Evolutionary conservation across 2,888 invertebrate species (phyloP).

Genomic region (Troilus luridus): DNA sequence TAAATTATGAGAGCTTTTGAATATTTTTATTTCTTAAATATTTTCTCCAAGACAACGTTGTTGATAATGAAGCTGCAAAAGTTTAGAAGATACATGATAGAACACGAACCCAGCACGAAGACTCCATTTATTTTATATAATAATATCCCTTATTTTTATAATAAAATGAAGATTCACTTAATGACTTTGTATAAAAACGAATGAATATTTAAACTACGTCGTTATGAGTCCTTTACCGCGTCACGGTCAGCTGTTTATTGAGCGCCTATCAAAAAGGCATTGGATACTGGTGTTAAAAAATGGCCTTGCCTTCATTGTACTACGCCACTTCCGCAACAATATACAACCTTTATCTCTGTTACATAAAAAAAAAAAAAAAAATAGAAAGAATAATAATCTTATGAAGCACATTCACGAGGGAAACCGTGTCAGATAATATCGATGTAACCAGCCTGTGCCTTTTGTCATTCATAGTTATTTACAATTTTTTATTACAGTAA

Average conservation of each 20-base stretch:
- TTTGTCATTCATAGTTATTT: neutral
- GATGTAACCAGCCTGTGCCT: neutral
- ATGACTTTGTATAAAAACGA: neutral
- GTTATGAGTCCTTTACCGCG: neutral
- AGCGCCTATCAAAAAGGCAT: neutral
- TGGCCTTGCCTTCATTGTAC: neutral
- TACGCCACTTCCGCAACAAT: neutral
- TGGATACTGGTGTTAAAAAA: slow-evolving; percentile 4
- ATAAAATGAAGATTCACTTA: neutral
- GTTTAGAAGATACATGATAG: no score
- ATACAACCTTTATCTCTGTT: neutral
- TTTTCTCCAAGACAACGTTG: no score
- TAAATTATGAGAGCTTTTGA: no score
- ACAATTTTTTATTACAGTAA: neutral
- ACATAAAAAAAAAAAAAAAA: neutral
- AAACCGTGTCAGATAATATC: neutral
- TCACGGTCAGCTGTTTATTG: slow-evolving; percentile 31
- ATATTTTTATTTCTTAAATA: no score
- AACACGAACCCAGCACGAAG: no score
- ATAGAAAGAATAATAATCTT: neutral
- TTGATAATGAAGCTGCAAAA: no score
- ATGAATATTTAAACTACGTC: neutral
- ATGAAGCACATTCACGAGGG: neutral
- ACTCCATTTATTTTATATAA: no score
- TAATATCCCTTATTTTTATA: no score